Percentiles rank a stretch among this genome's conserved stretches.
Evolutionary conservation across 2,797 vertebrate genomes (phyloP).

Genomic region (Molothrus ater): DNA sequence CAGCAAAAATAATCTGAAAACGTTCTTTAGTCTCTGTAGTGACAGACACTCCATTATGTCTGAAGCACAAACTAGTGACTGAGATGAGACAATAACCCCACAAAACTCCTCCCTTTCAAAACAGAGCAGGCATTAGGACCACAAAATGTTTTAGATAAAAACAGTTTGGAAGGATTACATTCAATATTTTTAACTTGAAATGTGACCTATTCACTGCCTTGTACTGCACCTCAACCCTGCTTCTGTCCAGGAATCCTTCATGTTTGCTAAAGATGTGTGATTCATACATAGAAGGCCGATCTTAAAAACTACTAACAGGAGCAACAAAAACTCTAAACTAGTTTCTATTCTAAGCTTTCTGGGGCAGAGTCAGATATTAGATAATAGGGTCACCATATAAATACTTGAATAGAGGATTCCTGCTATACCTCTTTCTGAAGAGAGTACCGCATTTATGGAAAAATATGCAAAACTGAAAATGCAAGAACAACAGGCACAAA

Average conservation of each 20-base stretch:
- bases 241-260: neutral
- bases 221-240: neutral
- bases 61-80: neutral
- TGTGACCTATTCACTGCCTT: neutral
- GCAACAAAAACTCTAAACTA: neutral
- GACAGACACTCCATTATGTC: neutral
- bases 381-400: neutral
- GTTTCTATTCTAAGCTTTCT: neutral
- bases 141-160: neutral
- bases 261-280: neutral
- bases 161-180: neutral
- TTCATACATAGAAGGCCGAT: neutral
- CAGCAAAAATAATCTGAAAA: neutral
- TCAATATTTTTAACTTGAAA: neutral
- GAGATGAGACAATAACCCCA: neutral
- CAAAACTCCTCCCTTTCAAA: neutral
- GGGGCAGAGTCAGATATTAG: neutral
- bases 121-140: neutral
- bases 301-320: neutral
- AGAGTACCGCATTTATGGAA: neutral
- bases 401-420: neutral
- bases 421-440: neutral
- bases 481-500: neutral
- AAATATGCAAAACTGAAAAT: neutral
- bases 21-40: neutral